These are phyloP conservation scores for Motacilla tschutschensis DNA, from an alignment of 2,113 vertebrate species.

Conservation along the genomic window DNA sequence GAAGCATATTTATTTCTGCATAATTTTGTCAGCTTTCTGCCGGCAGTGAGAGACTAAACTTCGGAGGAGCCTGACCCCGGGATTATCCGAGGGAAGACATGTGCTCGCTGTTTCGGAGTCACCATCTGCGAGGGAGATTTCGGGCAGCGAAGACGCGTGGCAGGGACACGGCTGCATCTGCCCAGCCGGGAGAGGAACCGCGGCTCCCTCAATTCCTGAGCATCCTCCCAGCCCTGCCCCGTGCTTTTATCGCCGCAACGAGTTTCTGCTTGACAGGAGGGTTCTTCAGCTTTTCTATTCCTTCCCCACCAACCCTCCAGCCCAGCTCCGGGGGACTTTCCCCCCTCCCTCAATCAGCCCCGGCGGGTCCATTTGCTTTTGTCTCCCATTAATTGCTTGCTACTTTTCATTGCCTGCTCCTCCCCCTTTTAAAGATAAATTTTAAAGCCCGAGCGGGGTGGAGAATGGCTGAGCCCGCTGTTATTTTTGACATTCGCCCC, in stretches of 20 bases:
- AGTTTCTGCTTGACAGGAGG: background rate
- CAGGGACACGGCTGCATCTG: background rate
- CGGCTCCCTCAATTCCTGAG: conserved; percentile 33
- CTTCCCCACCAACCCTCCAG: background rate
- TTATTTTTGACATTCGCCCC: conserved; percentile 78
- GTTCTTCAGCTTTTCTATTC: background rate
- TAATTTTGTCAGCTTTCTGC: conserved; percentile 45
- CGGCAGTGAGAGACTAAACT: conserved; percentile 21
- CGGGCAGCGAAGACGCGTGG: background rate
- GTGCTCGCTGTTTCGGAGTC: background rate
- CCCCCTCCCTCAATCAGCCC: conserved; percentile 9
- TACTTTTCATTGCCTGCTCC: conserved; percentile 58
- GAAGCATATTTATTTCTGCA: conserved; percentile 60
- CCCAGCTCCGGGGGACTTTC: background rate
- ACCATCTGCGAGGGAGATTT: conserved; percentile 34
- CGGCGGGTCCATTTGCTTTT: conserved; percentile 67
- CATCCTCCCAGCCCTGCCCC: conserved; percentile 18
- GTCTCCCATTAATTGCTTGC: conserved; percentile 69
- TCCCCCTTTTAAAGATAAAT: conserved; percentile 45
- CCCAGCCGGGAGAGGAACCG: background rate
- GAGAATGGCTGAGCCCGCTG: conserved; percentile 48
- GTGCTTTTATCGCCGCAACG: background rate
- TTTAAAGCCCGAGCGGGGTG: conserved; percentile 8
- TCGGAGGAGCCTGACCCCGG: background rate
- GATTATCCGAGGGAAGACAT: conserved; percentile 13